phyloP scores from a whole-genome alignment of 2,113 vertebrate species.

The Ammospiza caudacuta region DNA sequence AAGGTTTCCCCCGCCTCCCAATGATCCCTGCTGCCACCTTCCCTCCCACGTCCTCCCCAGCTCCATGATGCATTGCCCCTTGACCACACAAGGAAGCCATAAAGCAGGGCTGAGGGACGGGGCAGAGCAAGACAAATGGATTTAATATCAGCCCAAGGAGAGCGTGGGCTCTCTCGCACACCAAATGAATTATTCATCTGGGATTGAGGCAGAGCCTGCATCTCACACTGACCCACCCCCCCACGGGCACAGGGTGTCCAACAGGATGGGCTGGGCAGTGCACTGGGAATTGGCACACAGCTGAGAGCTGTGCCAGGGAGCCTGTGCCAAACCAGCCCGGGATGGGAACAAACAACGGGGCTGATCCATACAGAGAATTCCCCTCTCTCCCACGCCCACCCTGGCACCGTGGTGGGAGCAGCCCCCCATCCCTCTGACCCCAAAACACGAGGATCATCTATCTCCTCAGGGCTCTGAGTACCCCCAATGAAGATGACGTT shows the following conservation, averaged over 20 bases:
- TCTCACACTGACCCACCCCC: neutral
- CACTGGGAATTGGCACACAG: rapidly evolving
- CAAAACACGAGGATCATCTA: neutral
- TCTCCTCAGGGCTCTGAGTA: neutral
- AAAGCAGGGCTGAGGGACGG: neutral
- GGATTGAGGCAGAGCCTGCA: neutral
- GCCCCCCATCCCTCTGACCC: neutral
- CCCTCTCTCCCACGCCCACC: neutral
- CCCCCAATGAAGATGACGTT: neutral
- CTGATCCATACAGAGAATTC: neutral
- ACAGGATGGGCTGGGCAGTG: neutral
- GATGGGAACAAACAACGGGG: neutral
- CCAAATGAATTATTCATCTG: constrained; percentile 22
- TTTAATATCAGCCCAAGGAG: constrained; percentile 31
- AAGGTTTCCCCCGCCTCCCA: neutral
- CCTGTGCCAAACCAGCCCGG: neutral
- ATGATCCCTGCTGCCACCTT: neutral
- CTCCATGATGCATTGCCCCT: neutral
- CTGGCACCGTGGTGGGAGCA: neutral
- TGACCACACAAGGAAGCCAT: neutral
- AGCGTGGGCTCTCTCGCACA: neutral
- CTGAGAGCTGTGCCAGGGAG: neutral
- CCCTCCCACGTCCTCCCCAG: neutral
- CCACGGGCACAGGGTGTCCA: rapidly evolving
- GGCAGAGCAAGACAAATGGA: constrained; percentile 22